These are phyloP conservation scores for Hartigia nigra DNA, from an alignment of 2,888 invertebrate genomes.

Conservation along the genomic window DNA sequence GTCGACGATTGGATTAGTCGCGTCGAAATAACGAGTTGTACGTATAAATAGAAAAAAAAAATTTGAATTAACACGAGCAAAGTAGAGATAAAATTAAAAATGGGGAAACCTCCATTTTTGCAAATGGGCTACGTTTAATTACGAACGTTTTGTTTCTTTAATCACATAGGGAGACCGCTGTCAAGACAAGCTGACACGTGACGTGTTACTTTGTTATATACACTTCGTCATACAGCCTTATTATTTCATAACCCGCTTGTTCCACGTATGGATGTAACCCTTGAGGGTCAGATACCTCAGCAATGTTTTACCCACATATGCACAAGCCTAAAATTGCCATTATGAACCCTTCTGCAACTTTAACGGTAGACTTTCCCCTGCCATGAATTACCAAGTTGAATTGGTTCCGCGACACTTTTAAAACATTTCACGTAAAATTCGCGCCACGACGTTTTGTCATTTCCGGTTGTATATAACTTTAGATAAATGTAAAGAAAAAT, in stretches of 20 bases:
- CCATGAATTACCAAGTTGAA: neutral
- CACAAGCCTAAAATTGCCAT: neutral
- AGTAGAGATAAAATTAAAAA: neutral
- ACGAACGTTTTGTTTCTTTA: neutral
- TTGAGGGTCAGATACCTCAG: neutral
- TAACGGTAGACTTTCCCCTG: neutral
- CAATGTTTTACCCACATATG: neutral
- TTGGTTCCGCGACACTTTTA: neutral
- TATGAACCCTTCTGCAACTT: neutral
- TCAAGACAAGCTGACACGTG: neutral
- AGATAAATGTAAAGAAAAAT: neutral
- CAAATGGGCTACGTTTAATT: neutral
- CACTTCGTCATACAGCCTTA: neutral
- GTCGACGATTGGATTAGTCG: neutral
- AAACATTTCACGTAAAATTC: neutral
- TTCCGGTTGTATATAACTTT: neutral
- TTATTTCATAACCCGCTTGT: neutral
- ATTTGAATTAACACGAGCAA: neutral
- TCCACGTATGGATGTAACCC: neutral
- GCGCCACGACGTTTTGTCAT: neutral
- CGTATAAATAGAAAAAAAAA: neutral
- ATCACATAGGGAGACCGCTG: neutral
- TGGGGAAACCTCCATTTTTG: neutral
- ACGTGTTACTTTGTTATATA: neutral
- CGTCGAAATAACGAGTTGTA: neutral